A percentile compares a stretch with the other conserved stretches of the same genome.
Evolutionary conservation across 1,140 invertebrate genomes (phyloP).

Genomic region (Ooceraea biroi): DNA sequence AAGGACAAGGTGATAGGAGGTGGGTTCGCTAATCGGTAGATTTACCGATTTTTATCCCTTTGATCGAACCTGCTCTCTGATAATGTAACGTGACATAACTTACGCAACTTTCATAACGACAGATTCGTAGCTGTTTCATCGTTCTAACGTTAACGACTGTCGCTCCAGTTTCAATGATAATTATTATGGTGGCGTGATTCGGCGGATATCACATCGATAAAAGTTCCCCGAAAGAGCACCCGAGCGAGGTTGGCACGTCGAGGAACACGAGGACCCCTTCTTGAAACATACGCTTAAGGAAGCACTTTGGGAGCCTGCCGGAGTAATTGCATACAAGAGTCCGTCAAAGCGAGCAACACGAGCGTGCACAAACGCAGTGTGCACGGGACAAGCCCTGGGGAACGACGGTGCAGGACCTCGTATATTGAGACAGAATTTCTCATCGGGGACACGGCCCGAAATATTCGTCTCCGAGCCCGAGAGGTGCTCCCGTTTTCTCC

Average conservation of each 20-base stretch:
- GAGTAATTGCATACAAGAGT: constrained; percentile 73
- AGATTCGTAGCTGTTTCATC: neutral
- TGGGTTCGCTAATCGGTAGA: too few relatives aligned
- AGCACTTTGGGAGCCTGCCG: constrained; percentile 71
- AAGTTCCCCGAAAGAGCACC: constrained; percentile 66
- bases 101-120: neutral
- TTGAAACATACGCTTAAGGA: constrained; percentile 71
- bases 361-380: constrained; percentile 53
- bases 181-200: constrained; percentile 49
- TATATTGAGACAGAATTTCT: constrained; percentile 49
- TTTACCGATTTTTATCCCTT: too few relatives aligned
- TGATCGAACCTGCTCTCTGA: too few relatives aligned
- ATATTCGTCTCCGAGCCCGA: neutral
- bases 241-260: neutral
- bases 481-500: constrained; percentile 9
- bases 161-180: too few relatives aligned
- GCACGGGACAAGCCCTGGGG: constrained; percentile 7
- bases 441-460: neutral
- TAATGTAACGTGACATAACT: neutral
- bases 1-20: too few relatives aligned
- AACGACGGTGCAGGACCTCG: neutral
- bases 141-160: constrained; percentile 29
- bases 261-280: constrained; percentile 35
- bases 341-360: constrained; percentile 70
- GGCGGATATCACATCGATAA: constrained; percentile 66